Conservation (phyloP, 2,797 vertebrate genomes). For the Pampus argenteus region DNA sequence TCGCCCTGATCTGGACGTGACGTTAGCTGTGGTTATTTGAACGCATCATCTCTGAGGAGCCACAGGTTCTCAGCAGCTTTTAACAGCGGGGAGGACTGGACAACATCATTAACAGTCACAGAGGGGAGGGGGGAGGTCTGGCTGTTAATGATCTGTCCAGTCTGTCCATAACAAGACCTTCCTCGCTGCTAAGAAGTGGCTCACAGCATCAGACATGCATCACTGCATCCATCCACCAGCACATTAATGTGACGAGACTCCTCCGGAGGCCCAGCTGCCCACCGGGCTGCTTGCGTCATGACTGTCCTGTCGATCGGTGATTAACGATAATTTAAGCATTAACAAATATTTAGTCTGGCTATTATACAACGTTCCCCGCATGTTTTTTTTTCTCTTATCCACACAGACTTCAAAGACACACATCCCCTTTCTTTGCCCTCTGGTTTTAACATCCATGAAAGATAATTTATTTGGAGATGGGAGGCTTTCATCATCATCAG, state of each 20-base stretch:
- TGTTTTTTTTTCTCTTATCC: background rate
- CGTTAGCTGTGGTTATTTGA: background rate
- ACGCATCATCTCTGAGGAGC: background rate
- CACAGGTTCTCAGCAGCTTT: slow-evolving; percentile 4
- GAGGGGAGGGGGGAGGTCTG: background rate
- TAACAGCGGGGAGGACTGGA: slow-evolving; percentile 5
- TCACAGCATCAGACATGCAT: background rate
- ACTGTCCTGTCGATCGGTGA: background rate
- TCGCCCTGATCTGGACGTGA: background rate
- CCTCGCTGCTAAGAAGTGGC: slow-evolving; percentile 9
- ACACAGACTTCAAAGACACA: slow-evolving; percentile 48
- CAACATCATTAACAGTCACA: slow-evolving; percentile 21
- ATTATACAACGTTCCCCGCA: background rate
- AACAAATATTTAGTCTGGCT: slow-evolving; percentile 14
- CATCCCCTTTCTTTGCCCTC: slow-evolving; percentile 14
- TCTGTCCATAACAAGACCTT: slow-evolving; percentile 6
- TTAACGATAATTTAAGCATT: slow-evolving; percentile 16
- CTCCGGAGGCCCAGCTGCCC: slow-evolving; percentile 11
- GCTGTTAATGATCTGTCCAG: slow-evolving; percentile 34
- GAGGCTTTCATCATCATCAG: slow-evolving; percentile 49
- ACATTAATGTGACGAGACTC: slow-evolving; percentile 22
- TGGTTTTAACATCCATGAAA: slow-evolving; percentile 32
- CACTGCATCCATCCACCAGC: slow-evolving; percentile 23
- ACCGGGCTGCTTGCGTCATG: background rate
- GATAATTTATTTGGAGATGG: slow-evolving; percentile 53